Percentiles rank a stretch among this genome's conserved stretches.
phyloP scores from a whole-genome alignment of 2,113 vertebrate genomes.

The Corydoras maculifer region DNA sequence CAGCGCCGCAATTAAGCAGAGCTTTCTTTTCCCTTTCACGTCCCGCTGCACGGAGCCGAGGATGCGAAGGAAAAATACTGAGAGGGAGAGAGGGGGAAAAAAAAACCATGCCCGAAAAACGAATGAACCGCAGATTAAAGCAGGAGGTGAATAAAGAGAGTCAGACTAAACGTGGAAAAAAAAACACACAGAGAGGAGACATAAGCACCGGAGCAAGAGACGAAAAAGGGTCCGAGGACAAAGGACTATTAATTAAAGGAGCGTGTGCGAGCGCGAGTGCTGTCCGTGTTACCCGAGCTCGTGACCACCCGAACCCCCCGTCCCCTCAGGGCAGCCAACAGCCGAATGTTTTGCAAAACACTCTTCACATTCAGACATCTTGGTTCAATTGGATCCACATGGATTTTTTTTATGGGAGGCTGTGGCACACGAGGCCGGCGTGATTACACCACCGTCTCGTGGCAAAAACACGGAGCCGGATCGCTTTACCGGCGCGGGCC shows the following conservation, averaged over 20 bases:
- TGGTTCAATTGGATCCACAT: conserved; percentile 36
- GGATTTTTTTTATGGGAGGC: conserved; percentile 28
- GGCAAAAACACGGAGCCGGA: conserved; percentile 47
- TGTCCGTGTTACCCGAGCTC: conserved; percentile 29
- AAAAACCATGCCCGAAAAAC: too few relatives aligned
- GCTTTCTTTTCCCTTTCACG: too few relatives aligned
- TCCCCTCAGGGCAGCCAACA: conserved; percentile 28
- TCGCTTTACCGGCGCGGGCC: conserved; percentile 31
- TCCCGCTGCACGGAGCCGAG: too few relatives aligned
- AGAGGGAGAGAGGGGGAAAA: too few relatives aligned
- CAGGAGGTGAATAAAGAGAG: too few relatives aligned
- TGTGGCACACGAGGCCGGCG: conserved; percentile 28
- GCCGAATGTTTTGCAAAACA: conserved; percentile 37
- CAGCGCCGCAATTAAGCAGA: too few relatives aligned
- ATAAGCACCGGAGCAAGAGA: too few relatives aligned
- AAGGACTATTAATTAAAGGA: neutral
- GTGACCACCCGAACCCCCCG: conserved; percentile 32
- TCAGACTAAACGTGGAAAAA: too few relatives aligned
- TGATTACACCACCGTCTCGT: conserved; percentile 49
- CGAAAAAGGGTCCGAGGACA: too few relatives aligned
- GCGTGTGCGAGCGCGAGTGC: neutral
- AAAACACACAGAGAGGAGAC: too few relatives aligned
- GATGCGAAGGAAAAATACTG: too few relatives aligned
- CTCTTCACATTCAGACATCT: conserved; percentile 31
- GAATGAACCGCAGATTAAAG: too few relatives aligned